Base-by-base conservation (phyloP, 2,888 invertebrate genomes). In the Chouioia cunea region DNA sequence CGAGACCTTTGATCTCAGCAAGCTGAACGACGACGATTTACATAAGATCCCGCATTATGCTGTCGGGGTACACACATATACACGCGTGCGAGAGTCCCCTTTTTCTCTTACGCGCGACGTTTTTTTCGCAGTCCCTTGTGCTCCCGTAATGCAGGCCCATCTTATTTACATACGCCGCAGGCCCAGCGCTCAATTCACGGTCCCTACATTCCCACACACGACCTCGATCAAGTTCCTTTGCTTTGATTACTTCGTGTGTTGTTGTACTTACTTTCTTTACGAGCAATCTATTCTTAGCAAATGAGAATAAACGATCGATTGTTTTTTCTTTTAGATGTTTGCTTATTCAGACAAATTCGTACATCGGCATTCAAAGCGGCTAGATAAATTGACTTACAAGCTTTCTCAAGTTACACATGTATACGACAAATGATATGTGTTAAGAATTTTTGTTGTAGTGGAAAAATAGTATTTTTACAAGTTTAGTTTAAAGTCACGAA, bases 111-210 rank as follows among this genome's bases (percentile, higher is more conserved):
- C 52, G n/a, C 15, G 64, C 60, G 64, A 68, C 71, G 73, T 57
- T 73, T 71, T 73, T 73, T 71, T 71, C 63, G 68, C 69, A 69
- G 71, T 70, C 73, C 63, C 73, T 71, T 71, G 71, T 71, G 16
- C 64, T 43, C 36, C 36, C 15, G 47, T 50, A 59, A 54, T 59
- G 20, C 46, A 62, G 63, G 65, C 54, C 63, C 27, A 58, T 62
- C 70, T 62, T 67, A 73, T 73, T 73, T 69, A 71, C 73, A 71
- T 73, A 63, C 20, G 43, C 16, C 64, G 47, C 67, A 43, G 62
- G 58, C 52, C 64, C 60, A 16, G 54, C 46, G n/a, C 50, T 16
- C 27, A 27, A 4, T 6, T 3, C 6, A 27, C 44, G 47, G 58
- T 56, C 58, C 65, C 63, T 43, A 16, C 46, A 60, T 70, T 67